Evolutionary conservation across 2,888 invertebrate genomes (phyloP), one percentile per base, ranked within the genome.

Genomic region (Parnassius orleans): DNA sequence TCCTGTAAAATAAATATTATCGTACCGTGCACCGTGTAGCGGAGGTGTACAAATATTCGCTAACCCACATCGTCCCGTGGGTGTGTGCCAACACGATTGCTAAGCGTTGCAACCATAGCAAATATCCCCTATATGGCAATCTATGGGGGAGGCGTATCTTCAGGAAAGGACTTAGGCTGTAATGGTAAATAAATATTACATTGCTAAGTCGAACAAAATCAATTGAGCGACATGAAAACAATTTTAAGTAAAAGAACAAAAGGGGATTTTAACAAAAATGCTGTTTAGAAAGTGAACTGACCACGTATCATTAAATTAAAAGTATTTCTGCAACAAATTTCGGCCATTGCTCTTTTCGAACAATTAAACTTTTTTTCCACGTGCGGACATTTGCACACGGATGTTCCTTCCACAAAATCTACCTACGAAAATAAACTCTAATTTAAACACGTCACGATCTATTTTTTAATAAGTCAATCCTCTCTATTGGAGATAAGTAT

Each of bases 351-450:
- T 51, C 57, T 58, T 52, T 58, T 33, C n/a, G n/a, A 58, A 44
- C 58, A 58, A 52, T 58, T 52, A 58, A 51, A 51, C 52, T 44
- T 58, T 52, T 58, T 58, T 58, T 58, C 1, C 44, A 52, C 58
- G 52, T 58, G 58, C 52, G 44, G n/a, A 44, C 52, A 58, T 51
- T 58, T 52, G 44, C 58, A 58, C 43, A 52, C 58, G 58, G 58
- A 58, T 58, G 24, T 58, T 51, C 7, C 19, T 19, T 10, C 10
- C 46, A 55, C 12, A 24, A 24, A 5, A 52, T 10, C 0, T 7
- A n/a, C 51, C 10, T 3, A 14, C 33, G 14, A 58, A 58, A 58
- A 46, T 14, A 15, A 9, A 9, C 44, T 46, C 11, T 52, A 43
- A n/a, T 0, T 0, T 15, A 7, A 9, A 24, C 5, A 9, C 0